A percentile compares a stretch with the other conserved stretches of the same genome.
phyloP scores from a whole-genome alignment of 2,113 vertebrate genomes.

The Psephotus haematonotus region DNA sequence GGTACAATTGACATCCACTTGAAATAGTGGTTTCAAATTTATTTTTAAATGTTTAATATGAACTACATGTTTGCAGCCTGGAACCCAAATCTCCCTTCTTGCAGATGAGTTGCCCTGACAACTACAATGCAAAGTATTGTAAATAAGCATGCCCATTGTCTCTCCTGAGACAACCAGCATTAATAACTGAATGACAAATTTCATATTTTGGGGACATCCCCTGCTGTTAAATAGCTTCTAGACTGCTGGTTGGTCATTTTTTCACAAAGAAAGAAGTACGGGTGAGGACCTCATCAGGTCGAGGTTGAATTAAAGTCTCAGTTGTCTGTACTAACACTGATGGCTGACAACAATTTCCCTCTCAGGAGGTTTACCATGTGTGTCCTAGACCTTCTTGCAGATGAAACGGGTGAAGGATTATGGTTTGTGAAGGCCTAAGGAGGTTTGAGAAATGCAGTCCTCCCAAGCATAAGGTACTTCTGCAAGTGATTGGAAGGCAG shows the following conservation, averaged over 20 bases:
- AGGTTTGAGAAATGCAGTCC: neutral
- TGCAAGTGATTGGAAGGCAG: rapidly evolving
- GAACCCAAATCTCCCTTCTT: neutral
- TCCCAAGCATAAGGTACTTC: neutral
- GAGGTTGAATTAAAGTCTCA: neutral
- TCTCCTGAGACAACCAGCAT: rapidly evolving
- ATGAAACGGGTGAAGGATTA: neutral
- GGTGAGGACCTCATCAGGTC: neutral
- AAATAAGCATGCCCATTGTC: neutral
- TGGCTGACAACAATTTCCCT: neutral
- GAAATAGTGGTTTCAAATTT: neutral
- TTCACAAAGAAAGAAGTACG: neutral
- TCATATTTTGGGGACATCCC: neutral
- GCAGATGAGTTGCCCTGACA: neutral
- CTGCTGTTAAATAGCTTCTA: neutral
- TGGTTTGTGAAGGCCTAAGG: neutral
- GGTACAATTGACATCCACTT: neutral
- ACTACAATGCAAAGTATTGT: neutral
- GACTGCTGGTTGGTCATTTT: neutral
- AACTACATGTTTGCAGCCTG: neutral
- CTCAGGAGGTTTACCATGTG: neutral
- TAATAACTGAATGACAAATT: neutral
- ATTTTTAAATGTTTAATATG: neutral
- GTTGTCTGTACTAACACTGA: neutral
- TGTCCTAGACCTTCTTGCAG: neutral